Base-by-base conservation (phyloP, 2,797 vertebrate species). In the Neosilurus hyrtlii region DNA sequence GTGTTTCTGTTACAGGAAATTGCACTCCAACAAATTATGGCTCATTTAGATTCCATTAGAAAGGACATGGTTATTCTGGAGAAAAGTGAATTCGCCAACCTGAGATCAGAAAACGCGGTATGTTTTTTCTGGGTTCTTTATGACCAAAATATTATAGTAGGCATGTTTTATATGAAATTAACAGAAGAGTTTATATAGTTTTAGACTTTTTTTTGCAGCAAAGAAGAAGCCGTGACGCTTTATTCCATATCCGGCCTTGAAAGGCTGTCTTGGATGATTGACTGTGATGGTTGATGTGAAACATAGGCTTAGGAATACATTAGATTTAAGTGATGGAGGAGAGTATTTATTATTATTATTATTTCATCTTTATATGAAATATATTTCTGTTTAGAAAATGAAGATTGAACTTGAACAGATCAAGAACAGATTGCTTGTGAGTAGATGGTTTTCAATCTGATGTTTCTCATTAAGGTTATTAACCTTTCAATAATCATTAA, bases 11-110 rank as follows among this genome's bases (percentile, higher is more conserved):
- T 51, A 89, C 54, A 96, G 96, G 95, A 96, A 91, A 96, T 96
- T 73, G 96, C 96, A 0, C 85, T 99, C 70, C 97, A 98, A 89
- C 97, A 99, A 93, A 95, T 99, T 87, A 95, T 99, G 95, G 93
- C 97, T 79, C 97, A 98, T 82, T 91, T 99, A 88, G 97, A 98
- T 88, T 95, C 97, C 72, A 96, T 99, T 89, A 95, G 96, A 83
- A 98, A 99, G 91, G 97, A 99, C 90, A 99, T 99, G 97, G 97
- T 99, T 89, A 98, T 99, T 88, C 92, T 99, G 91, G 97, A 99
- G 91, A 99, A 99, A 90, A 99, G 97, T 88, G 98, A 99, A 92
- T 99, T 99, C 89, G 95, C 97, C 84, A 98, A 95, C 90, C 93
- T 98, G 49, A 95, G 97, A 79, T 95, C 96, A 1, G 97, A 99